phyloP scores from a whole-genome alignment of 2,888 invertebrate species.

The Xestia sexstrigata region DNA sequence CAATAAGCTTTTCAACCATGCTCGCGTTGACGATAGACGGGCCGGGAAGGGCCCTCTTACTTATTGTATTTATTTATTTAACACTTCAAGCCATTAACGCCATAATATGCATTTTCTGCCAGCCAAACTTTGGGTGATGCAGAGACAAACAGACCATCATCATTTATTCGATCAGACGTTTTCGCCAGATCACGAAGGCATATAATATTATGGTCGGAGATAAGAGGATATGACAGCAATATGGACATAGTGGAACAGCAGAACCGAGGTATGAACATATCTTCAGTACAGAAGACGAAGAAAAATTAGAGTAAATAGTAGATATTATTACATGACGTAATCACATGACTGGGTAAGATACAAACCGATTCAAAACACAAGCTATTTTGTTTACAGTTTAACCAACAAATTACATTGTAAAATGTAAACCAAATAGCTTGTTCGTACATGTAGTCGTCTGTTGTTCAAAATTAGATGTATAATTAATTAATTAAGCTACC shows the following conservation, averaged over 20 bases:
- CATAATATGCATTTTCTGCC: not conserved
- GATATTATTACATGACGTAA: not conserved
- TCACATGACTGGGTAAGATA: not conserved
- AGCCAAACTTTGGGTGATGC: not conserved
- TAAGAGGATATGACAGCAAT: not conserved
- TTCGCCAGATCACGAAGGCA: not conserved
- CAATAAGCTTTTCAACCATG: too few relatives aligned
- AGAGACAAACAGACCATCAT: not conserved
- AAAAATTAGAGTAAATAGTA: not conserved
- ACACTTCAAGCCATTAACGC: not conserved
- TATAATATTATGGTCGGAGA: not conserved
- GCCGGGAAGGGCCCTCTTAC: too few relatives aligned
- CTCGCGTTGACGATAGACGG: too few relatives aligned
- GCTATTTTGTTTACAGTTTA: too few relatives aligned
- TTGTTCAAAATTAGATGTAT: not conserved
- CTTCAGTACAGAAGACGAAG: not conserved
- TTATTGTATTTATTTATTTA: too few relatives aligned
- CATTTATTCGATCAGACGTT: not conserved
- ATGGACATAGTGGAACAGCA: not conserved
- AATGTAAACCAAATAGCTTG: too few relatives aligned
- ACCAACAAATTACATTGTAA: too few relatives aligned
- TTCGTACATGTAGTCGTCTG: not conserved
- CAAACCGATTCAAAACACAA: not conserved
- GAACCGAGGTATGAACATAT: not conserved
- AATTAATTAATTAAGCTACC: not conserved